Evolutionary conservation across 2,797 vertebrate species (phyloP), one percentile per base, ranked within the genome.

Genomic region (Aldrovandia affinis): DNA sequence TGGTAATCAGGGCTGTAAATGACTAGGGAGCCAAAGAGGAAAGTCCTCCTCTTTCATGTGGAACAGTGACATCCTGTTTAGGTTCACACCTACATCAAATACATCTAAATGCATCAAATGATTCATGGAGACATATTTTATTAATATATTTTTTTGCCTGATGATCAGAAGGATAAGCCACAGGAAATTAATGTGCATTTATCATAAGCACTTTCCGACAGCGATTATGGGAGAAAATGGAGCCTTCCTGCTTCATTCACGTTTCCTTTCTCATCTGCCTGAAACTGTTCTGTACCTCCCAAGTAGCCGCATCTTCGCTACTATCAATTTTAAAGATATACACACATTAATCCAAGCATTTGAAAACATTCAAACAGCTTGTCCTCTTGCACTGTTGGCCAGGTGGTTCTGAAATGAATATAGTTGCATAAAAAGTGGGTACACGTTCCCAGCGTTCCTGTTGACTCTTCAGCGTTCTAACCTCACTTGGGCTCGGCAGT

Each of bases 21-120:
- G 4, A 52, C 50, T 4, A 52, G 12, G 50, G 50, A 52, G 50
- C 50, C 12, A 52, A 12, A 12, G 12, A 12, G 12, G 12, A 52
- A 52, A 12, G 4, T 33, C 4, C 25, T 30, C 65, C 65, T 14
- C 18, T 39, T 36, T 39, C 15, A 33, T 36, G 5, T 33, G 70
- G 33, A 8, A 36, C 12, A 15, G 30, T 20, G 33, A 36, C 65
- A 55, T 79, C 78, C 78, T 80, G 47, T 80, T 80, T 36, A 8
- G 54, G n/a, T 57, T 80, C 33, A 80, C 78, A 54, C 78, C 54
- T 55, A 20, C 47, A 55, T 20, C 12, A 28, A 80, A 80, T 22
- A 80, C 3, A 33, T 57, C 36, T 14, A 80, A 55, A 55, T 30
- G n/a, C 3, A 15, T 22, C 55, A 10, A 22, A 15, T 80, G 8